Conservation (phyloP, 2,888 invertebrate species). For the Digitonthophagus gazella region DNA sequence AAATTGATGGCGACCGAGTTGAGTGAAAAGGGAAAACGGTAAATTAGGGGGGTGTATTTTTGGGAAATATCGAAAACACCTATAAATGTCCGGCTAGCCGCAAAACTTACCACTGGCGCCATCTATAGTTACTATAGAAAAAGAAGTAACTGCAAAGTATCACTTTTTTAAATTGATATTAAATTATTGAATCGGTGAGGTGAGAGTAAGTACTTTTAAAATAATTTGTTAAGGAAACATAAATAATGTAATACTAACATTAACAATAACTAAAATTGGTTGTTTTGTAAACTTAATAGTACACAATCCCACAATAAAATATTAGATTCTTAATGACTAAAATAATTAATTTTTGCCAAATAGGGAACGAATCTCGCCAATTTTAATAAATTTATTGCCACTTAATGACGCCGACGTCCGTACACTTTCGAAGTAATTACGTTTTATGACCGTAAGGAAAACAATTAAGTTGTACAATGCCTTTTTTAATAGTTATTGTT, state of each 20-base stretch:
- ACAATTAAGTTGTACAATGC: not conserved
- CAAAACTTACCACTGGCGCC: too few relatives aligned
- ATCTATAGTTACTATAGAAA: too few relatives aligned
- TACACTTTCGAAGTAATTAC: not conserved
- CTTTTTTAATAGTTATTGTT: not conserved
- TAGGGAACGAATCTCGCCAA: not conserved
- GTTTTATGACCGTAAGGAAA: not conserved
- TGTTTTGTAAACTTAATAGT: not conserved
- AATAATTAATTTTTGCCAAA: not conserved
- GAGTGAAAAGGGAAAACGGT: not conserved
- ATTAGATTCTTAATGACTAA: not conserved
- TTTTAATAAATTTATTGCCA: not conserved
- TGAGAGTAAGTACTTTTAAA: not conserved
- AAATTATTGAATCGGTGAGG: too few relatives aligned
- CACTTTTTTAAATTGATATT: too few relatives aligned
- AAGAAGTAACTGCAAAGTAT: too few relatives aligned
- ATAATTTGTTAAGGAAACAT: not conserved
- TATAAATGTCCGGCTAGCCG: too few relatives aligned
- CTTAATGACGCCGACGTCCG: not conserved
- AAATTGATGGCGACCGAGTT: not conserved
- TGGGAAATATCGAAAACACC: not conserved
- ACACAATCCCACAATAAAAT: not conserved
- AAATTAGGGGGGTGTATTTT: not conserved
- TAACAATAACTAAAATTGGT: not conserved
- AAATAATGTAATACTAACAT: not conserved